Percentiles rank a stretch among this genome's conserved stretches.
These are phyloP conservation scores for Intellagama lesueurii DNA, from an alignment of 2,797 vertebrate species.

Conservation along the genomic window DNA sequence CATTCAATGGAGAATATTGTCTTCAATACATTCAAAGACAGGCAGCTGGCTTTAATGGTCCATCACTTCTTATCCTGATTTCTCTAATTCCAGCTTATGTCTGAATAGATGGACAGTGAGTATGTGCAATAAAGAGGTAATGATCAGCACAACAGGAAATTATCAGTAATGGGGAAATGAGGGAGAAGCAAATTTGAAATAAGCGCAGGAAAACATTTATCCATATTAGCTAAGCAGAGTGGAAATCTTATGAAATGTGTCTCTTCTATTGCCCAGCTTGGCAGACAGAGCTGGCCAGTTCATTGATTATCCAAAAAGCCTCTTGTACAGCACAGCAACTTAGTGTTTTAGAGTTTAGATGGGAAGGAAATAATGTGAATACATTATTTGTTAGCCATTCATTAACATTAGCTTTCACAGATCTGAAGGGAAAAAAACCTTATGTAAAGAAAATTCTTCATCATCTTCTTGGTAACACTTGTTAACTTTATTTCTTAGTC, in stretches of 20 bases:
- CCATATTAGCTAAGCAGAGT: not conserved
- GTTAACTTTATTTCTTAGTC: too few relatives aligned
- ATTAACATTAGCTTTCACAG: not conserved
- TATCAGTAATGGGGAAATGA: constrained; percentile 24
- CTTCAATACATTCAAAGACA: not conserved
- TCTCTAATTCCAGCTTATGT: constrained; percentile 18
- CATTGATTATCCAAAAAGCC: constrained; percentile 3
- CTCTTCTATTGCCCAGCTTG: not conserved
- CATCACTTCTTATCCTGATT: constrained; percentile 16
- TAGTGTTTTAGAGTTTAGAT: not conserved
- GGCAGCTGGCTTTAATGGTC: constrained; percentile 29
- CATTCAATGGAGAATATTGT: constrained; percentile 13
- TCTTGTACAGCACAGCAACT: not conserved
- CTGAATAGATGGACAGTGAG: constrained; percentile 15
- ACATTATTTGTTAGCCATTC: not conserved
- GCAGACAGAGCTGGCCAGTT: constrained; percentile 7
- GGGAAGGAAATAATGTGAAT: not conserved
- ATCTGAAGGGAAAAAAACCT: not conserved
- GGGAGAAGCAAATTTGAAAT: constrained; percentile 2
- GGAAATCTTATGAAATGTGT: not conserved
- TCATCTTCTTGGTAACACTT: not conserved
- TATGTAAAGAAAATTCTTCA: too few relatives aligned
- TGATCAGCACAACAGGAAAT: constrained; percentile 28
- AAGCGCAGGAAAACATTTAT: not conserved
- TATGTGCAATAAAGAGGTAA: constrained; percentile 10